A percentile compares a stretch with the other conserved stretches of the same genome.
Conservation (phyloP, 2,888 invertebrate genomes). For the Desoria tigrina region DNA sequence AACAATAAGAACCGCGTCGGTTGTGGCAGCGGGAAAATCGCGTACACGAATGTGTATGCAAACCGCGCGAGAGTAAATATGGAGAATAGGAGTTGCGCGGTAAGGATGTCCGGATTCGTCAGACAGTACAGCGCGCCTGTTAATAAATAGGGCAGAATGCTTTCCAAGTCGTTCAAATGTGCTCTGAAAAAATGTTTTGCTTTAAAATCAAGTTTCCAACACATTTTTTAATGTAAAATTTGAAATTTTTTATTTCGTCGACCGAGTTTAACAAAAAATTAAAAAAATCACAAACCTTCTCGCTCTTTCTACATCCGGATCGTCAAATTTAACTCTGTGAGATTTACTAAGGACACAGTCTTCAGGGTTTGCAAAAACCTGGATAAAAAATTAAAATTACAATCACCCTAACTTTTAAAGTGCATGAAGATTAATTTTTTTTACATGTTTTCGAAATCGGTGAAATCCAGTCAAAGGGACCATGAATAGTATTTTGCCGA, state of each 20-base stretch:
- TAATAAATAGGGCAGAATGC: conserved; percentile 68
- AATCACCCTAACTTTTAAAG: too few relatives aligned
- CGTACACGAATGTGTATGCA: conserved; percentile 66
- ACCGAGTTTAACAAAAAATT: too few relatives aligned
- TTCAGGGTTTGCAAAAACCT: conserved; percentile 19
- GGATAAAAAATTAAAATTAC: too few relatives aligned
- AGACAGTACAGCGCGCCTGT: conserved; percentile 65
- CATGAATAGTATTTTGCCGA: conserved; percentile 33
- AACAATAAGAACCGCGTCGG: too few relatives aligned
- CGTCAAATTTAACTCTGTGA: conserved; percentile 8
- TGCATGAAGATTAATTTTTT: too few relatives aligned
- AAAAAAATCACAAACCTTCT: conserved; percentile 12
- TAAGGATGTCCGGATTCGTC: conserved; percentile 62
- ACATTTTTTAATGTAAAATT: conserved; percentile 4
- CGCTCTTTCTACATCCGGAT: conserved; percentile 15
- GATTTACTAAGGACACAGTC: conserved; percentile 1
- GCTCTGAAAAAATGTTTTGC: too few relatives aligned
- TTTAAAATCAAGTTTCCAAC: too few relatives aligned
- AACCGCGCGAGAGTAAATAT: conserved; percentile 63
- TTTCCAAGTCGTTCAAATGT: conserved; percentile 72
- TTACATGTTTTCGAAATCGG: conserved; percentile 24
- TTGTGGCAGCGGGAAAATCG: conserved; percentile 65
- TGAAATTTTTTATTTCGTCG: too few relatives aligned
- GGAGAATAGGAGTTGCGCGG: conserved; percentile 63
- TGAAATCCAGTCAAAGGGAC: conserved; percentile 28